Evolutionary conservation across 2,113 vertebrate species (phyloP).

Genomic region (Albula goreensis): DNA sequence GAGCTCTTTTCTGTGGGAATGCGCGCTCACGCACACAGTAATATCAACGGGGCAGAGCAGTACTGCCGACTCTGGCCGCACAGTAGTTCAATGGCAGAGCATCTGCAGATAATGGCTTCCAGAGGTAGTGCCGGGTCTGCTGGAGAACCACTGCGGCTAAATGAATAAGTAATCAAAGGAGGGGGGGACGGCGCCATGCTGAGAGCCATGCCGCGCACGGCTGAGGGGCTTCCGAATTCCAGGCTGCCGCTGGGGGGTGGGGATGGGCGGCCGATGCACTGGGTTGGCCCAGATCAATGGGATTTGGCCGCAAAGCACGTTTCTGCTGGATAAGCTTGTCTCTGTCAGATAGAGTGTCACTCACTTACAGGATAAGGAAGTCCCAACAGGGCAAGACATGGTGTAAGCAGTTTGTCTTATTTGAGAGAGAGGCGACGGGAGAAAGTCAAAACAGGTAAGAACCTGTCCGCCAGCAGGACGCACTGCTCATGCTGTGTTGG

Average conservation of each 20-base stretch:
- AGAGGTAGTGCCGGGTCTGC: too few relatives aligned
- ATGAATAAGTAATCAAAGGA: background rate
- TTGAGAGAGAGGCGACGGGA: background rate
- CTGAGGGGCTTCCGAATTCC: too few relatives aligned
- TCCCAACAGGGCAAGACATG: background rate
- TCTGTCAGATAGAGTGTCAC: background rate
- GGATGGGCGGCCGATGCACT: background rate
- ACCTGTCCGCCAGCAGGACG: too few relatives aligned
- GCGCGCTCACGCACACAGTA: too few relatives aligned
- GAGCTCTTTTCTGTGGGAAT: background rate
- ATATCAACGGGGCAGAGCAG: background rate
- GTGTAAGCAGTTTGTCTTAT: background rate
- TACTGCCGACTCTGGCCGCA: background rate
- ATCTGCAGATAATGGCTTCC: background rate
- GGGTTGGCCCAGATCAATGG: background rate
- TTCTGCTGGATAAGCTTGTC: constrained; percentile 10
- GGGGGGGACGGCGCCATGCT: too few relatives aligned
- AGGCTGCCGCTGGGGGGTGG: background rate
- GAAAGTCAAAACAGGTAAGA: background rate
- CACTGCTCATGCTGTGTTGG: too few relatives aligned
- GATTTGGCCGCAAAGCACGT: background rate
- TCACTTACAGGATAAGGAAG: background rate
- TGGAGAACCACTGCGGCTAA: too few relatives aligned
- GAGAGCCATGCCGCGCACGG: too few relatives aligned
- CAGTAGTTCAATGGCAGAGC: background rate